Evolutionary conservation across 2,888 invertebrate species (phyloP), one percentile per base, ranked within the genome.

Genomic region (Brassicogethes aeneus): DNA sequence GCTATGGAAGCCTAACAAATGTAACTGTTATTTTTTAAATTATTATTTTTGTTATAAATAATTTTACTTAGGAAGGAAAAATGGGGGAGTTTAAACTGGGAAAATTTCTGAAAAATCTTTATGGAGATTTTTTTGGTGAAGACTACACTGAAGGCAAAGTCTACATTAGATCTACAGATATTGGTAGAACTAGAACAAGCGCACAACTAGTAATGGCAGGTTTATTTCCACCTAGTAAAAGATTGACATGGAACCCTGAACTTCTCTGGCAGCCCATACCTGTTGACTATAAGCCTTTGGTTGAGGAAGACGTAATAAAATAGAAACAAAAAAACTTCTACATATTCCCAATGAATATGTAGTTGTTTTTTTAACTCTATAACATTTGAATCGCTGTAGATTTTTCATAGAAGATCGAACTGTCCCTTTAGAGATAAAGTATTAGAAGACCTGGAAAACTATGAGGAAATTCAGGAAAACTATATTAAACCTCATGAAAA

Each of bases 121-220:
- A 85, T 59, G 68, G 67, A 33, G 55, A 65, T 15, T 80, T 79
- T 57, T 63, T 84, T 32, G 77, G 76, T n/a, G 63, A 68, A 12
- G 59, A 66, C 36, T 82, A 80, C 58, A 65, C 65, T 44, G 72
- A 74, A 8, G 70, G 74, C 41, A 46, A 51, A 37, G 43, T 85
- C 35, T 71, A 75, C 57, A 74, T 83, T 2, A 74, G 80, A 57
- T 77, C 79, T 38, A 82, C 85, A 1, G 79, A 80, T 45, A 75
- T 79, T 7, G 74, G 80, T 52, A 72, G 87, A 37, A 81, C 86
- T 1, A 72, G 82, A 59, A 82, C 82, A 77, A 80, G 81, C 38
- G 77, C 81, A 34, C 71, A 77, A 51, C 68, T 78, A 16, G 74
- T 81, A 33, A 64, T 83, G 44, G 80, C 83, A 14, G 82, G 80